Evolutionary conservation across 2,888 invertebrate genomes (phyloP).

Genomic region (Limnephilus auricula): DNA sequence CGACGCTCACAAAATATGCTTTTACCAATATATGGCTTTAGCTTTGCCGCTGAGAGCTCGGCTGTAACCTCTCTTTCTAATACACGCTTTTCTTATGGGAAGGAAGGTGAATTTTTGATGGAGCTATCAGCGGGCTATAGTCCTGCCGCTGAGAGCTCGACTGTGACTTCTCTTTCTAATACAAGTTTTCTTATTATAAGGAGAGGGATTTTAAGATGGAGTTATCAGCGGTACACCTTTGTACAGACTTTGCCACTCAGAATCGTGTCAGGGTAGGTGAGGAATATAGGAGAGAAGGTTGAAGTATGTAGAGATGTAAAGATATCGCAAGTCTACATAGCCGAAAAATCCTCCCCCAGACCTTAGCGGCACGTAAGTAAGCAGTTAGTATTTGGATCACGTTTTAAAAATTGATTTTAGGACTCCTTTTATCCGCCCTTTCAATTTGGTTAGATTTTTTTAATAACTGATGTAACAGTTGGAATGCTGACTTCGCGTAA

Average conservation of each 20-base stretch:
- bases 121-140: background rate
- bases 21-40: background rate
- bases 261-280: background rate
- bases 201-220: background rate
- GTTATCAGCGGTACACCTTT: background rate
- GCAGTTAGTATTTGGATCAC: conserved; percentile 27
- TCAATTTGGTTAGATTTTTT: conserved; percentile 14
- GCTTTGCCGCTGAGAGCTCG: background rate
- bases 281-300: background rate
- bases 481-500: background rate
- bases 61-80: background rate
- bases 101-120: background rate
- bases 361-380: conserved; percentile 4
- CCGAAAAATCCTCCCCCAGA: conserved; percentile 25
- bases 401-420: background rate
- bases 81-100: background rate
- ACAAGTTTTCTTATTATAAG: background rate
- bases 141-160: background rate
- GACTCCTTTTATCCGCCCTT: background rate
- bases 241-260: background rate
- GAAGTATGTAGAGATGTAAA: background rate
- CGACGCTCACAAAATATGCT: conserved; percentile 6
- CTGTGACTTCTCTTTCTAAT: background rate
- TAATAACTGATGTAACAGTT: conserved; percentile 7
- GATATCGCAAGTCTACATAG: background rate